Conservation (phyloP, 2,113 vertebrate species). For the Recurvirostra avosetta region DNA sequence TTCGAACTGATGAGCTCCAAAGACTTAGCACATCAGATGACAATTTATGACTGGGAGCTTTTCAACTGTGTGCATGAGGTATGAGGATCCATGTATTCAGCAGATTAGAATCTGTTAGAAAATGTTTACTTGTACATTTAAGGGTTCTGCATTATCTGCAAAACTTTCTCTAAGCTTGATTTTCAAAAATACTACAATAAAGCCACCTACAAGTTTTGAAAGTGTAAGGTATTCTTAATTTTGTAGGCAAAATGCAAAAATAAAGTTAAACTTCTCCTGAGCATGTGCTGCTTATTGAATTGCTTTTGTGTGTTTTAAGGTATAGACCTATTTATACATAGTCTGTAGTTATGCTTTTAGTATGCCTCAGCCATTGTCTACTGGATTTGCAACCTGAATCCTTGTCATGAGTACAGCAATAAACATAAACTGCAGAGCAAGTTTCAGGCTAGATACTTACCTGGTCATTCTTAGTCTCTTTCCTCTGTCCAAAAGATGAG, state of each 20-base stretch:
- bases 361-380: not conserved
- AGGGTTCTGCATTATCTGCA: not conserved
- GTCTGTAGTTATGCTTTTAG: not conserved
- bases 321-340: not conserved
- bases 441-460: not conserved
- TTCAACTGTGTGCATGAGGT: slow-evolving; percentile 98
- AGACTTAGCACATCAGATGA: slow-evolving; percentile 95
- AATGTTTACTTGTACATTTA: not conserved
- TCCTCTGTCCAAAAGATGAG: not conserved
- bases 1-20: slow-evolving; percentile 98
- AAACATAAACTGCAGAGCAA: not conserved
- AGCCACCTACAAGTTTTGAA: not conserved
- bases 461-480: not conserved
- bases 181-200: not conserved
- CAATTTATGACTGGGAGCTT: slow-evolving; percentile 96
- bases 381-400: not conserved
- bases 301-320: not conserved
- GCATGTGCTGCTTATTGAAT: not conserved
- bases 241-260: not conserved
- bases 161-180: not conserved
- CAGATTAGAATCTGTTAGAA: not conserved
- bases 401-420: not conserved
- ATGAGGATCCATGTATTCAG: not conserved
- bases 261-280: not conserved
- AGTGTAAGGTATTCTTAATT: not conserved